Conservation (phyloP, 2,888 invertebrate genomes). For the Thera obeliscata region DNA sequence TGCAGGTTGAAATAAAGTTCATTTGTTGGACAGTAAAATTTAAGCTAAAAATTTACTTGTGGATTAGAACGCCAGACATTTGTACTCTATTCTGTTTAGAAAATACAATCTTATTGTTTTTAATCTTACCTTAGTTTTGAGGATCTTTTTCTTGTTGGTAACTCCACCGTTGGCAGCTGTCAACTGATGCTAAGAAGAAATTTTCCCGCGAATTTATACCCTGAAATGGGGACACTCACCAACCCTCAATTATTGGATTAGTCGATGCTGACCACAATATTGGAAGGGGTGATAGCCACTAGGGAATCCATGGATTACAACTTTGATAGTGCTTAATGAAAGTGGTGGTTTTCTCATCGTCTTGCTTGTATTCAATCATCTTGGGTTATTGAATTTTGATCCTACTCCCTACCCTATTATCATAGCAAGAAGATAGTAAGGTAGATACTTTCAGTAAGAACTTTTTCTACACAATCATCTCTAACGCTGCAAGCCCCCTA, state of each 20-base stretch:
- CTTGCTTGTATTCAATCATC: conserved; percentile 37
- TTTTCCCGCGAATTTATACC: conserved; percentile 70
- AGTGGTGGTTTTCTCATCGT: conserved; percentile 33
- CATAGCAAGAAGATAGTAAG: neutral
- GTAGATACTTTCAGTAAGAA: neutral
- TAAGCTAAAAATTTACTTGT: no score
- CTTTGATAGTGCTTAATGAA: conserved; percentile 69
- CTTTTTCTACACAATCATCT: no score
- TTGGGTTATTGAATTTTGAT: conserved; percentile 21
- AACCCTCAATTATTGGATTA: conserved; percentile 77
- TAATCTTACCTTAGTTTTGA: conserved; percentile 47
- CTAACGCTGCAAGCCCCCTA: no score
- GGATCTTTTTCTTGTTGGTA: conserved; percentile 54
- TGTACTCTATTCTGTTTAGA: no score
- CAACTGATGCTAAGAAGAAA: conserved; percentile 64
- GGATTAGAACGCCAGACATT: no score
- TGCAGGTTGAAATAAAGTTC: no score
- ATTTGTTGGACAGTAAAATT: no score
- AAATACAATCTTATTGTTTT: no score
- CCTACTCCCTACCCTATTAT: neutral
- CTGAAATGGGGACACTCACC: conserved; percentile 45
- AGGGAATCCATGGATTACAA: conserved; percentile 61
- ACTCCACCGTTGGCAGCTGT: conserved; percentile 55
- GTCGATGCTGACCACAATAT: conserved; percentile 72
- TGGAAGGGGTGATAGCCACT: conserved; percentile 54